phyloP scores from a whole-genome alignment of 92 coral and sea anemone genomes.

The Epizoanthus fatuus region DNA sequence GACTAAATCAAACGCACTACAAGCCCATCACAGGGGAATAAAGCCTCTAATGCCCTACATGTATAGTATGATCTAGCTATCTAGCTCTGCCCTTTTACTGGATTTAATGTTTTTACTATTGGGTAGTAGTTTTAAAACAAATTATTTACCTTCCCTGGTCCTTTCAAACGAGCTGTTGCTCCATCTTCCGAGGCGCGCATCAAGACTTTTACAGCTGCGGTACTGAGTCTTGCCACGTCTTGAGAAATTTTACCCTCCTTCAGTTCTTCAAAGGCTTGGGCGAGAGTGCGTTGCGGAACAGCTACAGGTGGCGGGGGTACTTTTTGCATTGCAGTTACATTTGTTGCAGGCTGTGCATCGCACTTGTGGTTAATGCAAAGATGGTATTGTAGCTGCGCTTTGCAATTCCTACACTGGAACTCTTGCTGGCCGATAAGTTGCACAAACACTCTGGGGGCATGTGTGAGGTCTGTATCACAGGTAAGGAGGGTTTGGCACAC shows the following conservation, averaged over 20 bases:
- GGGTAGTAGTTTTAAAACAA: too few relatives aligned
- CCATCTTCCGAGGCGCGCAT: slow-evolving; percentile 9
- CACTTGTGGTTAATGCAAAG: not conserved
- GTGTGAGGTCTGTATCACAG: not conserved
- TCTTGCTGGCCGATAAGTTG: not conserved
- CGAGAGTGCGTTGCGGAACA: slow-evolving; percentile 1
- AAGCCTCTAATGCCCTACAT: too few relatives aligned
- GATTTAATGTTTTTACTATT: too few relatives aligned
- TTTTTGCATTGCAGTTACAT: not conserved
- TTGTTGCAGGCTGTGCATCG: not conserved
- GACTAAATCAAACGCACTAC: too few relatives aligned
- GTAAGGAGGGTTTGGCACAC: not conserved
- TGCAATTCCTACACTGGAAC: too few relatives aligned
- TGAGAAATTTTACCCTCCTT: not conserved
- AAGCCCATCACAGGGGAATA: too few relatives aligned
- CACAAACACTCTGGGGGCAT: not conserved
- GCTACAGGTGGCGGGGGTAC: slow-evolving; percentile 3
- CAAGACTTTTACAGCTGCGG: not conserved
- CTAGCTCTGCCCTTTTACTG: too few relatives aligned
- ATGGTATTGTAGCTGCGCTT: not conserved
- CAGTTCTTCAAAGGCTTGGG: slow-evolving; percentile 14
- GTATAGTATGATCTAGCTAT: too few relatives aligned
- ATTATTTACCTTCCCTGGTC: too few relatives aligned
- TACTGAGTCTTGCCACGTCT: not conserved
- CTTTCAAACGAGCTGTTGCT: not conserved